phyloP scores from a whole-genome alignment of 2,797 vertebrate species.

The Eidolon dupreanum region DNA sequence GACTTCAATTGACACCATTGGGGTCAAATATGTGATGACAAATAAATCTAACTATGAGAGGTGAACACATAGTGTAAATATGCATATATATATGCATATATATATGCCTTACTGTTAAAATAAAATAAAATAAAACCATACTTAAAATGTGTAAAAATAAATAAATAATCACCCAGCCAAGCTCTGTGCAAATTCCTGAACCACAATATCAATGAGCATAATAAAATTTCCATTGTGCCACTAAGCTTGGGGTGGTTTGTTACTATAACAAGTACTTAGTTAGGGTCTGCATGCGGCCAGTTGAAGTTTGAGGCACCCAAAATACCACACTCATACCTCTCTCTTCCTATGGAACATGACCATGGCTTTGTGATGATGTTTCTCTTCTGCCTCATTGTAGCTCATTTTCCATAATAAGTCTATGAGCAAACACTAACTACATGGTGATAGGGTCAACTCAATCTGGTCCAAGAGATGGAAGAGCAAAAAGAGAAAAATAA shows the following conservation, averaged over 20 bases:
- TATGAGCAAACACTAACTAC: background rate
- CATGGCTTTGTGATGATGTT: background rate
- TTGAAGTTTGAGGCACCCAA: slow-evolving; percentile 11
- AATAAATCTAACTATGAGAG: no score
- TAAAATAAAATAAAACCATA: no score
- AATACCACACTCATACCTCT: background rate
- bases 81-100: no score
- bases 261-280: background rate
- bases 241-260: background rate
- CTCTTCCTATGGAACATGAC: background rate
- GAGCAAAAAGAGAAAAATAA: slow-evolving; percentile 22
- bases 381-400: slow-evolving; percentile 24
- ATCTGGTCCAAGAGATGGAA: background rate
- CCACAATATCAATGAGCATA: background rate
- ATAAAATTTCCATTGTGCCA: background rate
- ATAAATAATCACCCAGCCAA: background rate
- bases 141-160: no score
- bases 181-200: background rate
- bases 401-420: background rate
- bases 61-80: no score
- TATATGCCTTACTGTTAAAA: no score
- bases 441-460: background rate
- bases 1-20: background rate
- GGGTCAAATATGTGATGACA: no score
- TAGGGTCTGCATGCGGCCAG: background rate